Percentiles rank a stretch among this genome's conserved stretches.
Conservation (phyloP, 2,888 invertebrate species). For the Sesamia inferens region DNA sequence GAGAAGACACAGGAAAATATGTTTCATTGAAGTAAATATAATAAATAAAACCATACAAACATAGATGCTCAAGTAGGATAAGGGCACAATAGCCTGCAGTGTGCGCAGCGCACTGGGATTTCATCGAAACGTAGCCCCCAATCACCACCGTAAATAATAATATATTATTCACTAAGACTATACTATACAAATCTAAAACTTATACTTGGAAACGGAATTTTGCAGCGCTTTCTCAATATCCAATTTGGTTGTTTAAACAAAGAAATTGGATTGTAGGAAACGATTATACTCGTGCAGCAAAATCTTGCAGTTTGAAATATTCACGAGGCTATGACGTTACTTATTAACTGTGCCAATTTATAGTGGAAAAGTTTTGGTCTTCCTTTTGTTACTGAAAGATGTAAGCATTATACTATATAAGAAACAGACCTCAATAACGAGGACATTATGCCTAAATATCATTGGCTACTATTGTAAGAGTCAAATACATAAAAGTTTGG, state of each 20-base stretch:
- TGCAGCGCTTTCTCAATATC: slow-evolving; percentile 81
- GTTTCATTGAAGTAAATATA: slow-evolving; percentile 11
- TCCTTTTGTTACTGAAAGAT: neutral
- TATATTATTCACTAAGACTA: slow-evolving; percentile 75
- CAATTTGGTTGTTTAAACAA: slow-evolving; percentile 84
- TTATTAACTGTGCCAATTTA: slow-evolving; percentile 34
- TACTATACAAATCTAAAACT: slow-evolving; percentile 66
- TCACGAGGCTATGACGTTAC: slow-evolving; percentile 59
- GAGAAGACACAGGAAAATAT: neutral
- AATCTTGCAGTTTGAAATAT: slow-evolving; percentile 67
- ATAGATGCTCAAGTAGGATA: slow-evolving; percentile 35
- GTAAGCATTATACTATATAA: neutral
- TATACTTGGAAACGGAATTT: slow-evolving; percentile 75
- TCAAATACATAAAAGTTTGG: neutral
- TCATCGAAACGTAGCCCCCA: slow-evolving; percentile 74
- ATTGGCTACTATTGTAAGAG: neutral
- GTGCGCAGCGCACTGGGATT: slow-evolving; percentile 83
- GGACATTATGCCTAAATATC: neutral
- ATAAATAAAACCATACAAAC: slow-evolving; percentile 19
- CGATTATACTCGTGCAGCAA: slow-evolving; percentile 70
- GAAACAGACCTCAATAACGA: neutral
- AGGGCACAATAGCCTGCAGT: slow-evolving; percentile 75
- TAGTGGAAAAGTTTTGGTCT: slow-evolving; percentile 1
- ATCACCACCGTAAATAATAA: slow-evolving; percentile 84
- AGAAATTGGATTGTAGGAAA: slow-evolving; percentile 80